Conservation (phyloP, 2,113 vertebrate genomes). For the Dinomys branickii region DNA sequence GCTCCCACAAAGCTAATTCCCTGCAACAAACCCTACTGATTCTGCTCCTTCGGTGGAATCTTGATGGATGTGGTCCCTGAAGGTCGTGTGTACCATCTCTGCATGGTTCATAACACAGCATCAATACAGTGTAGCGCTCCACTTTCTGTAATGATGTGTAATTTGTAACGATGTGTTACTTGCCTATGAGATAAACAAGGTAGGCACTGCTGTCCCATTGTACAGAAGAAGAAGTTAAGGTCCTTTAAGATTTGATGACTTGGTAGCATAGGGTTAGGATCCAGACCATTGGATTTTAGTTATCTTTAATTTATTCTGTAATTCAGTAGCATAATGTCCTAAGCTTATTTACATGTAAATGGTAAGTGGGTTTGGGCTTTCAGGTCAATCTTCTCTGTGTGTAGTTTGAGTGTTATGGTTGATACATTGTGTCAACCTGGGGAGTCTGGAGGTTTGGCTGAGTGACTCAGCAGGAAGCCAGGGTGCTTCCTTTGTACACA, state of each 20-base stretch:
- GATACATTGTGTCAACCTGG: too few relatives aligned
- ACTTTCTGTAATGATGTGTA: neutral
- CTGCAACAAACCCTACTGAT: neutral
- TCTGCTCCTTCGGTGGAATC: constrained; percentile 3
- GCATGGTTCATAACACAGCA: neutral
- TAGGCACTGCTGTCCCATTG: neutral
- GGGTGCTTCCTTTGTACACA: too few relatives aligned
- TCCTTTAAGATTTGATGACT: neutral
- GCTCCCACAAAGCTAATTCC: neutral
- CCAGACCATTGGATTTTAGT: neutral
- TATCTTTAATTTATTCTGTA: neutral
- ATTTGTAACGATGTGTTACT: neutral
- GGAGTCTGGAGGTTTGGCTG: too few relatives aligned
- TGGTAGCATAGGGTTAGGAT: neutral
- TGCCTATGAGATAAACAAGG: neutral
- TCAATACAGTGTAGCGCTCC: neutral
- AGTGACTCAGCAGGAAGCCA: too few relatives aligned
- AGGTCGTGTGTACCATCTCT: neutral
- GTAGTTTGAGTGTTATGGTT: too few relatives aligned
- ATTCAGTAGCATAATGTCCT: constrained; percentile 6
- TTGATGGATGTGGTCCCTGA: neutral
- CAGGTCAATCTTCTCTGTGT: neutral
- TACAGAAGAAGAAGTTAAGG: neutral
- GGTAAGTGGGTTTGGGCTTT: neutral
- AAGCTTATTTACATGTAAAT: neutral